Base-by-base conservation (phyloP, 23 tunicate genomes). In the Styela plicata region DNA sequence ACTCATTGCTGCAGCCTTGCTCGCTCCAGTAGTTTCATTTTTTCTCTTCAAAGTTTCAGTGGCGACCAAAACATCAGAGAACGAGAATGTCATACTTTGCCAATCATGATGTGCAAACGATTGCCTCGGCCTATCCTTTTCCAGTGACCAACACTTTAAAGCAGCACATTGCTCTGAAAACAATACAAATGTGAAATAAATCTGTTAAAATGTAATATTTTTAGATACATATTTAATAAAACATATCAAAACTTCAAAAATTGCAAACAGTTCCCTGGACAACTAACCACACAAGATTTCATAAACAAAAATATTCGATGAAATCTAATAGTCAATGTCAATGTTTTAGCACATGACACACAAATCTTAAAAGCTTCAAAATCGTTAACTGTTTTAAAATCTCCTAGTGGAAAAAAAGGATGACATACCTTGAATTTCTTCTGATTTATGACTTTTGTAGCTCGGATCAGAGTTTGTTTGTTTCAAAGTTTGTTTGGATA, bases 101-200 rank as follows among this genome's bases (percentile, higher is more conserved):
- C 98, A 93, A 65, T 93, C 98, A 61, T 93, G 83, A 69, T 93
- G 98, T 1, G 98, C 89, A 82, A 93, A 93, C 25, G 86, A 28
- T 67, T 84, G 86, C 26, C 87, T 74, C 22, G 76, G 68, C 19
- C 85, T 63, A 10, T 85, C 93, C 33, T 83, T 80, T 34, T 87
- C 89, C 28, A 81, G 66, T 18, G 81, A 76, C 64, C 27, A 76
- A 24, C 81, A 76, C 66, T 76, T 76, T 26, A 76, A 53, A 1
- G 81, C 81, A 52, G 81, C 81, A 29, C 81, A 76, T 44, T 53
- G 81, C 17, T 44, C 81, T 76, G 65, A 76, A 76, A 26, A 22
- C 0, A 73, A 33, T 25, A 25, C 5, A 66, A 17, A 5, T 3
- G 5, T 28, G 7, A 66, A 66, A 66, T n/a, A n/a, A n/a, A n/a